Evolutionary conservation across 2,113 vertebrate species (phyloP), one percentile per base, ranked within the genome.

Genomic region (Rattus norvegicus): DNA sequence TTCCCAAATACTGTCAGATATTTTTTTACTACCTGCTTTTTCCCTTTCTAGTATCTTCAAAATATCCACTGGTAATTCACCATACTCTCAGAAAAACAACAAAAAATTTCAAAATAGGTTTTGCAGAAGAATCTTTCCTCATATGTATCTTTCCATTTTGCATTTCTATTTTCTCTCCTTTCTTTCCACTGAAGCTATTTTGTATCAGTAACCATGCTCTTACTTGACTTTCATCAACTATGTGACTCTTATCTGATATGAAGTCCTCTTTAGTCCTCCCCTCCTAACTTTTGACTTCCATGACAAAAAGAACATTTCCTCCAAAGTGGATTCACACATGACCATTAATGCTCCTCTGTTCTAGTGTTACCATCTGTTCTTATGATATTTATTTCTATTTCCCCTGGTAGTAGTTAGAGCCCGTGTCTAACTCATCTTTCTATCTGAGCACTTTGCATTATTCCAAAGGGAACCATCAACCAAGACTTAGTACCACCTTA

Each of bases 381-480:
- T 61, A 1, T 22, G 28, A 75, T 76, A 8, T 49, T 73, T 11
- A 72, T 36, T 20, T 80, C 19, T 94, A 2, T 43, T 91, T 92
- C 20, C 76, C 54, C 94, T 83, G 54, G 22, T 79, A 72, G 76
- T 43, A 91, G 43, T 7, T 24, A 61, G 4, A 72, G 9, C 2
- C 7, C 65, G 19, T 63, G 3, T 95, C 30, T 96, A 92, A 56
- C 88, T 56, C 33, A 69, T 75, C 30, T 92, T 80, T 70, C 2
- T 69, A 63, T 24, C 17, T 16, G 16, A 75, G 3, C 2, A 76
- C 81, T 22, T 72, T 79, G 30, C 30, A 33, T 20, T 72, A 8
- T 30, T 5, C 0, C 65, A 79, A 47, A 84, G 22, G 43, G 3
- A 16, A 95, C 54, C 13, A 59, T 36, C 56, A 19, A 0, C 22